phyloP scores from a whole-genome alignment of 1,140 invertebrate species.

The Sesamia nonagrioides region DNA sequence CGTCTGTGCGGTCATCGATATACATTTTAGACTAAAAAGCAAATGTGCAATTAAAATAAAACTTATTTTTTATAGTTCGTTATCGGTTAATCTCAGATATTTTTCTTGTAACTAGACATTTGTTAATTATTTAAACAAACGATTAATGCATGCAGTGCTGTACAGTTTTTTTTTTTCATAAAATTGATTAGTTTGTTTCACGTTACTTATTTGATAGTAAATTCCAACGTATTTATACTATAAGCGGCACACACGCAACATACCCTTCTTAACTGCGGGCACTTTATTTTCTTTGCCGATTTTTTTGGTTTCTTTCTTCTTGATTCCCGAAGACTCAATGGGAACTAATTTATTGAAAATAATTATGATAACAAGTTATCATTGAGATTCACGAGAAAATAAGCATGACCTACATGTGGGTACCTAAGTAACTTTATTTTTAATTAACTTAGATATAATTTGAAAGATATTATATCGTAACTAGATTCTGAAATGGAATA shows the following conservation, averaged over 20 bases:
- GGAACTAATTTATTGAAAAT: slow-evolving; percentile 64
- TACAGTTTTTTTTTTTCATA: slow-evolving; percentile 17
- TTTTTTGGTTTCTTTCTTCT: slow-evolving; percentile 81
- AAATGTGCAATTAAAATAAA: slow-evolving; percentile 37
- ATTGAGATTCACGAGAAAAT: background rate
- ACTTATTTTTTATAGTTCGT: background rate
- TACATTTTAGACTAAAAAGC: slow-evolving; percentile 8
- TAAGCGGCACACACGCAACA: slow-evolving; percentile 70
- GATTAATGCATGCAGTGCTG: slow-evolving; percentile 37
- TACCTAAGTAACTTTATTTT: background rate
- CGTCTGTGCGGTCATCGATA: slow-evolving; percentile 19
- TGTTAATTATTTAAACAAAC: slow-evolving; percentile 8
- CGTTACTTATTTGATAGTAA: slow-evolving; percentile 19
- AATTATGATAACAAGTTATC: background rate
- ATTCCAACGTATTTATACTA: slow-evolving; percentile 31
- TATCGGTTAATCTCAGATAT: slow-evolving; percentile 3
- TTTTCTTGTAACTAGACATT: background rate
- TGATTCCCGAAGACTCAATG: slow-evolving; percentile 66
- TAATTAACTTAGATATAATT: background rate
- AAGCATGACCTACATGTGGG: background rate
- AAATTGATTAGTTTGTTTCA: slow-evolving; percentile 31
- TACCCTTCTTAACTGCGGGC: slow-evolving; percentile 81
- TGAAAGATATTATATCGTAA: too few relatives aligned
- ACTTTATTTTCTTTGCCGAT: slow-evolving; percentile 81
- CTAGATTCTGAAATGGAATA: too few relatives aligned